Evolutionary conservation across 2,113 vertebrate species (phyloP), one percentile per base, ranked within the genome.

Genomic region (Cyanistes caeruleus): DNA sequence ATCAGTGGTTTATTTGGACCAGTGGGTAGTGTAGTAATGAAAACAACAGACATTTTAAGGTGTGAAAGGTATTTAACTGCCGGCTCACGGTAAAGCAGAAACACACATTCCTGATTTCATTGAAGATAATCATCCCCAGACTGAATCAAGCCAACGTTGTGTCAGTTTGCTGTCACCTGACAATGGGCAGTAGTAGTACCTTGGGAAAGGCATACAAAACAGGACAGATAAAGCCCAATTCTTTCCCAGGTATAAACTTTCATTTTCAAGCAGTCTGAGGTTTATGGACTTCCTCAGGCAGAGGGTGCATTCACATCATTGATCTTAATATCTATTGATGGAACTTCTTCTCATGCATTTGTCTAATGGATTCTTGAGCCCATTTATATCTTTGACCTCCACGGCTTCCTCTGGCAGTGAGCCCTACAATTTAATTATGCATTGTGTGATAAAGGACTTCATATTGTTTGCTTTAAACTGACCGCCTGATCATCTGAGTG

Each of bases 321-420:
- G 96, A 90, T 95, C 84, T 92, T 91, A 93, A 90, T 52, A 87
- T 72, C 93, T 79, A 44, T n/a, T 92, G 94, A 92, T 92, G 76
- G 73, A 96, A 19, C 39, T 91, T 19, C 67, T 90, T 92, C 78
- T 48, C 80, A 78, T 89, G 86, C 91, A 92, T 95, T 96, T 92
- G 64, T 95, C 86, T 95, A 96, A 96, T 95, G 93, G 94, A 87
- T 93, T 89, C 78, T 89, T 84, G 86, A 89, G 86, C 73, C 68
- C 86, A 52, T 93, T 95, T 95, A 81, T 84, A 90, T 60, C 73
- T 89, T 90, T 81, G 89, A 84, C 89, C 84, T 90, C 89, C 84
- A 75, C 39, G 56, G 83, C 86, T 93, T 95, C 39, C 35, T 89
- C 76, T 96, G 90, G 83, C 89, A 90, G 46, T 21, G 13, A 93